Base-by-base conservation (phyloP, 2,113 vertebrate genomes). In the Crypturellus undulatus region DNA sequence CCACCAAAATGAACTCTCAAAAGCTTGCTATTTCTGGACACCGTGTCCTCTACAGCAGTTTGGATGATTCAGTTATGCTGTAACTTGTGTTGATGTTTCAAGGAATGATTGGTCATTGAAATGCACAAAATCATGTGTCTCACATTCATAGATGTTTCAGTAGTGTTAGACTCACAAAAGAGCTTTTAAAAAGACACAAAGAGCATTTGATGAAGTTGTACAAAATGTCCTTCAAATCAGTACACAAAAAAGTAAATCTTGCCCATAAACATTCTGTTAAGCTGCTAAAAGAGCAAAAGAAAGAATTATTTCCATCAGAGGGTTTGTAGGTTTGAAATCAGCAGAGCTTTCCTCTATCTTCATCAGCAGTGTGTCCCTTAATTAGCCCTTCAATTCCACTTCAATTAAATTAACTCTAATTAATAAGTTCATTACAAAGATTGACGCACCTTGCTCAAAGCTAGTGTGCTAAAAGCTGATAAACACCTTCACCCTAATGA, bases 321-420 rank as follows among this genome's bases (percentile, higher is more conserved):
- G 75, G 77, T 97, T 96, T 95, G 94, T 91, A 95, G 94, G 71
- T 96, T 98, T 96, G 95, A 97, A 98, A 97, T 97, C 96, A 96
- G 95, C 90, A 88, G 95, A 97, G 96, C 92, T 97, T 97, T 96
- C 93, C 93, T 98, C 97, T 97, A 70, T 98, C 97, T 98, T 96
- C 97, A 97, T 97, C 97, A 97, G 97, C 96, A 96, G 97, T 98
- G 98, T 98, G 97, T 98, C 98, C 98, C 92, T 99, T 99, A 99
- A 99, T 99, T 99, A 99, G 98, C 98, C 97, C 97, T 96, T 98
- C 97, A 96, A 97, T 98, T 99, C 98, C 97, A 98, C 98, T 98
- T 99, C 98, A 99, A 98, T 99, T 99, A 99, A 99, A 99, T 99
- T 98, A 98, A 98, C 98, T 98, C 99, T 99, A 99, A 99, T 99